Percentiles rank a stretch among this genome's conserved stretches.
phyloP scores from a whole-genome alignment of 2,888 invertebrate genomes.

The Scelioninae gen. 1 region DNA sequence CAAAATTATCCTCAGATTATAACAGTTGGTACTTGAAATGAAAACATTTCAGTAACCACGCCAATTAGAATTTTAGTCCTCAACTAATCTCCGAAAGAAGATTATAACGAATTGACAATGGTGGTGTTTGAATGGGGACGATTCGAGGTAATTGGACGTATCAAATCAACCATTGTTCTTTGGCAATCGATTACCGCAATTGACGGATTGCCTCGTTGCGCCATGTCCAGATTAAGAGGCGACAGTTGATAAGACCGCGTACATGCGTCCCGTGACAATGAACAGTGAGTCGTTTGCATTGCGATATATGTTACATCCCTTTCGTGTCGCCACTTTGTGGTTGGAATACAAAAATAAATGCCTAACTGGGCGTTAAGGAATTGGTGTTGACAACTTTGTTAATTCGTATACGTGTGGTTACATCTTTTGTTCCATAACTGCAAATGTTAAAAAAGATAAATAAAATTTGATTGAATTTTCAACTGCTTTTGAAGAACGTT shows the following conservation, averaged over 20 bases:
- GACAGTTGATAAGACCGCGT: constrained; percentile 58
- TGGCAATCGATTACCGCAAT: constrained; percentile 55
- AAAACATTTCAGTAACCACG: constrained; percentile 9
- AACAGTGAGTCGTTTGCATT: constrained; percentile 47
- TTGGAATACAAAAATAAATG: constrained; percentile 34
- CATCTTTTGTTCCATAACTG: constrained; percentile 21
- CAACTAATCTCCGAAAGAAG: constrained; percentile 59
- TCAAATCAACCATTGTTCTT: constrained; percentile 67
- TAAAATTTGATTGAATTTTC: too few species aligned
- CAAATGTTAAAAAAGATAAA: neutral
- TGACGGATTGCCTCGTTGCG: constrained; percentile 53
- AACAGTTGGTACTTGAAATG: neutral
- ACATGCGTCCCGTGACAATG: constrained; percentile 48
- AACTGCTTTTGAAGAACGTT: too few species aligned
- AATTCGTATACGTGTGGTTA: constrained; percentile 15
- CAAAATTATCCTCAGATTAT: too few species aligned
- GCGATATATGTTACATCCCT: constrained; percentile 21
- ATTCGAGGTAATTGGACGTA: constrained; percentile 56
- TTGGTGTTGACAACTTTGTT: constrained; percentile 10
- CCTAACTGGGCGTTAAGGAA: constrained; percentile 26
- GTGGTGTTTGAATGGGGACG: constrained; percentile 44
- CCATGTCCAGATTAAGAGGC: constrained; percentile 61
- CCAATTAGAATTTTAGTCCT: constrained; percentile 49
- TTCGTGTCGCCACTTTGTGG: constrained; percentile 31
- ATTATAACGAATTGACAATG: constrained; percentile 63